Evolutionary conservation across 2,113 vertebrate genomes (phyloP).

Genomic region (Mirounga angustirostris): DNA sequence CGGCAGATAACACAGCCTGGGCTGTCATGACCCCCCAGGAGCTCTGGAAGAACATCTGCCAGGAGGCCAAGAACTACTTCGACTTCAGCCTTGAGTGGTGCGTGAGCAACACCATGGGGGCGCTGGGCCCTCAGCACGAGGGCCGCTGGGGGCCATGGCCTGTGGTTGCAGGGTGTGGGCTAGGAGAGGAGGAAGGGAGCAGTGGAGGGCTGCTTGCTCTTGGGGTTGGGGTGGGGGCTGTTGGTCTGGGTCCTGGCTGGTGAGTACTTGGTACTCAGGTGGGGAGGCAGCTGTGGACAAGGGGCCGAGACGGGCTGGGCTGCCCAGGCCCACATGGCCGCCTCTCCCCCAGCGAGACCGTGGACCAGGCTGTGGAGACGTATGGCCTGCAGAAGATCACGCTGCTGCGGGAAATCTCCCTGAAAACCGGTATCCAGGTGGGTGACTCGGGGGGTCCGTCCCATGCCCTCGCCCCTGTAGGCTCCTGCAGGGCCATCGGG

Average conservation of each 20-base stretch:
- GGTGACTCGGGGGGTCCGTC: neutral
- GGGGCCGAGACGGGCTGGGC: neutral
- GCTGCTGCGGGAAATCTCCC: slow-evolving; percentile 96
- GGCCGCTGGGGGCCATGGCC: neutral
- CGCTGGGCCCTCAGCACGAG: too few species aligned
- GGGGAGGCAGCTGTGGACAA: too few species aligned
- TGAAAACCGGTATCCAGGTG: slow-evolving; percentile 98
- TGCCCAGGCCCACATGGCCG: neutral
- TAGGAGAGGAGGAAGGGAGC: neutral
- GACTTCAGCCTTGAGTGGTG: slow-evolving; percentile 95
- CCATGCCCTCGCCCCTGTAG: rapidly evolving
- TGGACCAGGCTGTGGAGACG: slow-evolving; percentile 96
- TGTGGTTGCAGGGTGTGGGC: neutral
- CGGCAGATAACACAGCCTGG: slow-evolving; percentile 97
- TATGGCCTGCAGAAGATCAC: slow-evolving; percentile 97
- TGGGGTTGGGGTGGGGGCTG: neutral
- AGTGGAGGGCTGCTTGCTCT: neutral
- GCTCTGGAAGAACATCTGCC: slow-evolving; percentile 96
- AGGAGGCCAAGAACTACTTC: slow-evolving; percentile 95
- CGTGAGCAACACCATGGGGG: neutral
- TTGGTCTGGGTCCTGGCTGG: neutral
- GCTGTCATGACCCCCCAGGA: slow-evolving; percentile 96
- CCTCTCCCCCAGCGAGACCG: slow-evolving; percentile 91
- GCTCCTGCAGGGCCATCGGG: rapidly evolving
- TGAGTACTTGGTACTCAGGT: rapidly evolving